These are phyloP conservation scores for Borostomias antarcticus DNA, from an alignment of 2,797 vertebrate genomes.

Conservation along the genomic window DNA sequence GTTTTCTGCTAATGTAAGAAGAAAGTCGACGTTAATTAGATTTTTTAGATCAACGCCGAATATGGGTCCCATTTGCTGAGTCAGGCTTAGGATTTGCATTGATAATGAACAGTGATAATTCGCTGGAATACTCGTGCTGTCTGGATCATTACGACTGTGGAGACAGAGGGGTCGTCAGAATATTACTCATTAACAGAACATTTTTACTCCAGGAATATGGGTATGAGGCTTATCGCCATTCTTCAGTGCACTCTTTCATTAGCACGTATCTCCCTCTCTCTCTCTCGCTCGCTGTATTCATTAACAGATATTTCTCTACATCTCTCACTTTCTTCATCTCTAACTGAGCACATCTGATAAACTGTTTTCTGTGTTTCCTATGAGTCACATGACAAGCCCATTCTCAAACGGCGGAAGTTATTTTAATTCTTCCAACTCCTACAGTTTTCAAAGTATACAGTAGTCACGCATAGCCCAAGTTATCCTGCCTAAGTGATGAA, in stretches of 20 bases:
- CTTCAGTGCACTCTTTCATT: background rate
- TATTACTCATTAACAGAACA: no score
- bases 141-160: slow-evolving; percentile 15
- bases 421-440: no score
- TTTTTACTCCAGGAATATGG: slow-evolving; percentile 17
- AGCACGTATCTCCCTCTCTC: background rate
- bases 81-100: slow-evolving; percentile 10
- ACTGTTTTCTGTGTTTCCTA: slow-evolving; percentile 1
- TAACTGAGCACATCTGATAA: slow-evolving; percentile 23
- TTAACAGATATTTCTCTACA: background rate
- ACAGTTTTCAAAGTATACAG: no score
- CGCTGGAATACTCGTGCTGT: slow-evolving; percentile 24
- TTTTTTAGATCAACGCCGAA: slow-evolving; percentile 10
- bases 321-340: no score
- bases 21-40: slow-evolving; percentile 11
- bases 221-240: slow-evolving; percentile 14
- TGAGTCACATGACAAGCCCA: no score
- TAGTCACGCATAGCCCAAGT: no score
- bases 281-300: background rate
- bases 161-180: slow-evolving; percentile 33
- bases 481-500: no score
- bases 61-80: slow-evolving; percentile 5
- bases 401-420: no score
- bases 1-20: no score
- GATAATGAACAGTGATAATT: slow-evolving; percentile 37